A percentile compares a stretch with the other conserved stretches of the same genome.
These are phyloP conservation scores for Alethe diademata DNA, from an alignment of 2,113 vertebrate species.

Conservation along the genomic window DNA sequence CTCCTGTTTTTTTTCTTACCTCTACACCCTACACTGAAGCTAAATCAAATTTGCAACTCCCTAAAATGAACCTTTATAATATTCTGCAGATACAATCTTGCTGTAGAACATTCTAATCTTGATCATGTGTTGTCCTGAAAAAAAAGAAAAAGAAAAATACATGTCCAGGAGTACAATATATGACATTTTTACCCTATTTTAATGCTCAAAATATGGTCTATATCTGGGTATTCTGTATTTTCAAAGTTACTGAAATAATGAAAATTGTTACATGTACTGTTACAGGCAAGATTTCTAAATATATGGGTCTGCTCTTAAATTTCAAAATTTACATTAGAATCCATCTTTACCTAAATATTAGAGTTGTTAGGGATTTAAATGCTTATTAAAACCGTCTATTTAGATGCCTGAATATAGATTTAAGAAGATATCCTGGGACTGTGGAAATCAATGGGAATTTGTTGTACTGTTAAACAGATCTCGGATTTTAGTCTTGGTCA, in stretches of 20 bases:
- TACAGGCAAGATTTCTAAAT: neutral
- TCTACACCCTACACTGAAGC: neutral
- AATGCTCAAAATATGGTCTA: neutral
- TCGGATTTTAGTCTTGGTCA: neutral
- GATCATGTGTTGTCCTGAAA: neutral
- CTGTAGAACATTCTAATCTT: neutral
- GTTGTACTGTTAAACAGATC: neutral
- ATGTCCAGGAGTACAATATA: neutral
- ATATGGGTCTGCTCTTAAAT: rapidly evolving
- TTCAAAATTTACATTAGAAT: neutral
- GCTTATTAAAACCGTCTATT: neutral
- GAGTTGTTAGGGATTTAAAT: neutral
- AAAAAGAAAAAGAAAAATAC: neutral
- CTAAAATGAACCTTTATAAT: neutral
- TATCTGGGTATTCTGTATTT: neutral
- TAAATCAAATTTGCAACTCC: neutral
- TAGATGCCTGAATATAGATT: neutral
- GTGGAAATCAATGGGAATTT: neutral
- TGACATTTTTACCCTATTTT: neutral
- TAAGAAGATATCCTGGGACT: neutral
- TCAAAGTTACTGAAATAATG: neutral
- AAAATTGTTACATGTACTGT: neutral
- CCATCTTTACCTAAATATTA: neutral
- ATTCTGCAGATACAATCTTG: neutral
- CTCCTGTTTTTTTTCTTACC: neutral